A percentile compares a stretch with the other conserved stretches of the same genome.
phyloP scores from a whole-genome alignment of 2,888 invertebrate genomes.

The Orthonevra nobilis region DNA sequence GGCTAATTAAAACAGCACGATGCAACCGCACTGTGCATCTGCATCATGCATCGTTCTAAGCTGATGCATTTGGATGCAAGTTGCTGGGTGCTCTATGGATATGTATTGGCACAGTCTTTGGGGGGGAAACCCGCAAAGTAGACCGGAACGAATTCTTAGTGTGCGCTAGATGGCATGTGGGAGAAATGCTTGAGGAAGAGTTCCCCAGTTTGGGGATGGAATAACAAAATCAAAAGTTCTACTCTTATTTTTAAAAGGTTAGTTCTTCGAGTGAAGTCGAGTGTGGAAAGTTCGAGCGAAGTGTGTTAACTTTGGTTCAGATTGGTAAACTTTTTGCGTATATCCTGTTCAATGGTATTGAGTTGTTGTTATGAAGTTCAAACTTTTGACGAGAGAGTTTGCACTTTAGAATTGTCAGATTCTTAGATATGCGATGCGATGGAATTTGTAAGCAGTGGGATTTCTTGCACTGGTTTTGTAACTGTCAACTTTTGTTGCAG shows the following conservation, averaged over 20 bases:
- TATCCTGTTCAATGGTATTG: too few species aligned
- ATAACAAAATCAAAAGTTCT: slow-evolving; percentile 66
- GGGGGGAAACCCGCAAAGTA: slow-evolving; percentile 37
- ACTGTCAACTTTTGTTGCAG: too few species aligned
- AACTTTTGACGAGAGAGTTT: too few species aligned
- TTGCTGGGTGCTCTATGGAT: slow-evolving; percentile 16
- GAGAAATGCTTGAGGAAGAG: slow-evolving; percentile 42
- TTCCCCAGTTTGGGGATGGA: slow-evolving; percentile 1
- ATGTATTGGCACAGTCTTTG: slow-evolving; percentile 50
- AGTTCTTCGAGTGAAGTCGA: background rate
- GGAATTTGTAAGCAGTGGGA: too few species aligned
- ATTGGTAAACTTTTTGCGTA: too few species aligned
- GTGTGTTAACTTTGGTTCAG: too few species aligned
- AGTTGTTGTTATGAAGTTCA: too few species aligned
- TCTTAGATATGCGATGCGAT: too few species aligned
- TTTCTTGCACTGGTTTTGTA: too few species aligned
- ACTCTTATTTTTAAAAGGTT: slow-evolving; percentile 55
- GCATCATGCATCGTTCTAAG: slow-evolving; percentile 49
- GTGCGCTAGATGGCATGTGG: slow-evolving; percentile 51
- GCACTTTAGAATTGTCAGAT: too few species aligned
- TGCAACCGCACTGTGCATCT: background rate
- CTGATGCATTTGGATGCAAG: slow-evolving; percentile 44
- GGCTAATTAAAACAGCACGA: slow-evolving; percentile 45
- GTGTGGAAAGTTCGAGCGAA: too few species aligned
- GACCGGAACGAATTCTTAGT: slow-evolving; percentile 52